Evolutionary conservation across 2,888 invertebrate genomes (phyloP).

Genomic region (Heliconius erato): DNA sequence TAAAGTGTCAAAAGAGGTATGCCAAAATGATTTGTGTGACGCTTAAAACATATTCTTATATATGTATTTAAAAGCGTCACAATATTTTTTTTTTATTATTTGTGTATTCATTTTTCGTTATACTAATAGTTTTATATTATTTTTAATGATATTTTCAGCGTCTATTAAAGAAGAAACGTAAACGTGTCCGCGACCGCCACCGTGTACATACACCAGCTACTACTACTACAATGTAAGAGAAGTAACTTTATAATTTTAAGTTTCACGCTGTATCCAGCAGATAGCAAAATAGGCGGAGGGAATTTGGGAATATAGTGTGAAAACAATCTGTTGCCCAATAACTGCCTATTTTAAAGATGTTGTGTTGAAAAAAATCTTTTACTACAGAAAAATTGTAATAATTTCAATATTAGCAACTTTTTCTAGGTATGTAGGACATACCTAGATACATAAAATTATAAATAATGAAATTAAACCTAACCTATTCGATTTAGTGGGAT

Average conservation of each 20-base stretch:
- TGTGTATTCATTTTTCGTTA: too few species aligned
- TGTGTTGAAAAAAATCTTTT: too few species aligned
- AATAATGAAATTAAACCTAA: too few species aligned
- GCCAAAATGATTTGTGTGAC: background rate
- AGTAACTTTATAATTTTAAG: background rate
- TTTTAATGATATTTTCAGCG: slow-evolving; percentile 34
- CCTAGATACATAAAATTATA: too few species aligned
- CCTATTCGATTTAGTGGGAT: too few species aligned
- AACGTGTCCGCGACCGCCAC: slow-evolving; percentile 41
- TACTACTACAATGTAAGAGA: slow-evolving; percentile 5
- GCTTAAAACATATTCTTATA: too few species aligned
- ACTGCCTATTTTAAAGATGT: background rate
- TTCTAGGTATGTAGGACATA: too few species aligned
- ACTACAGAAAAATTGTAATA: too few species aligned
- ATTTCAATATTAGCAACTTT: too few species aligned
- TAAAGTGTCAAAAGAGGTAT: slow-evolving; percentile 29
- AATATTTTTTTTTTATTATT: too few species aligned
- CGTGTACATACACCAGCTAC: background rate
- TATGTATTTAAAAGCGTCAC: too few species aligned
- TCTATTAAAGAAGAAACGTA: slow-evolving; percentile 41
- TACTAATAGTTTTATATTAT: too few species aligned
- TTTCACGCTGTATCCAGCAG: background rate
- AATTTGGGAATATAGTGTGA: background rate
- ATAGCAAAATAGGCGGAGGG: background rate
- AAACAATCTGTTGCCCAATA: background rate